Percentiles rank a stretch among this genome's conserved stretches.
Evolutionary conservation across 1,140 invertebrate genomes (phyloP).

Genomic region (Microvelia longipes): DNA sequence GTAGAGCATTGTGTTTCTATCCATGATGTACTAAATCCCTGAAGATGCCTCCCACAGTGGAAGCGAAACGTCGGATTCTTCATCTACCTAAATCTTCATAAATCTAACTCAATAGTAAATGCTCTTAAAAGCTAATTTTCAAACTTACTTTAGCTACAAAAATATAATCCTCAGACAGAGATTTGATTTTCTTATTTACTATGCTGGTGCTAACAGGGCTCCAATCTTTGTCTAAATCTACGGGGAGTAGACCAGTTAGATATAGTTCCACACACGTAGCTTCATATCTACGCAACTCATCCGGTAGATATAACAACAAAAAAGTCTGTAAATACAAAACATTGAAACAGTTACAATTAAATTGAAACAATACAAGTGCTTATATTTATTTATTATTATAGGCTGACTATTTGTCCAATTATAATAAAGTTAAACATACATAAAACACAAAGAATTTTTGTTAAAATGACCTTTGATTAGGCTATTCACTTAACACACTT

Average conservation of each 20-base stretch:
- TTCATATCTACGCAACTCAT: neutral
- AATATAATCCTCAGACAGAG: neutral
- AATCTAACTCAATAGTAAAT: no score
- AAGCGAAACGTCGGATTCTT: no score
- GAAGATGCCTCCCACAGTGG: no score
- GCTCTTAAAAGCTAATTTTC: no score
- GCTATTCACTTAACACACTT: neutral
- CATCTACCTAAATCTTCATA: no score
- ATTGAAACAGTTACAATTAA: neutral
- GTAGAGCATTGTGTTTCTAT: no score
- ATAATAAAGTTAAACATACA: neutral
- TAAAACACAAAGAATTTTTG: neutral
- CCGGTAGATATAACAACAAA: conserved; percentile 2
- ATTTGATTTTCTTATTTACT: neutral
- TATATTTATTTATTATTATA: neutral
- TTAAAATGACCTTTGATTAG: neutral
- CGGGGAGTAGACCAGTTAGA: conserved; percentile 2
- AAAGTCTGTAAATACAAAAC: conserved; percentile 3
- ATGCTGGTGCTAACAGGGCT: neutral
- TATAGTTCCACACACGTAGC: neutral
- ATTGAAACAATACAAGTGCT: neutral
- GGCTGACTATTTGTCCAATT: no score
- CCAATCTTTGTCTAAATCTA: conserved; percentile 8
- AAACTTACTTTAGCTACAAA: neutral
- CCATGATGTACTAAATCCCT: no score